Conservation (phyloP, 2,113 vertebrate genomes). For the Otocyon megalotis region DNA sequence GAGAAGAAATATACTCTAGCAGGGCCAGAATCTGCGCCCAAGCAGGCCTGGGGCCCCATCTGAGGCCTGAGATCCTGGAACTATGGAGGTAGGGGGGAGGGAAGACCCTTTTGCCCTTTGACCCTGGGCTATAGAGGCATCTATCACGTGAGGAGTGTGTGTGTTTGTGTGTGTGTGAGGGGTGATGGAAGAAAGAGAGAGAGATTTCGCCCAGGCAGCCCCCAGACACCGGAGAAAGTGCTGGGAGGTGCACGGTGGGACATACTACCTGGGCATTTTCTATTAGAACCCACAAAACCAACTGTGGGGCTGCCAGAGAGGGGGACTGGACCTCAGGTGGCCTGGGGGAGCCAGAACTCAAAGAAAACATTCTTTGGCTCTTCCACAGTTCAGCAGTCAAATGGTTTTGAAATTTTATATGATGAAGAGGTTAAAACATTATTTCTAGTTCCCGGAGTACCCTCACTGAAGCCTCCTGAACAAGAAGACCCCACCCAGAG, state of each 20-base stretch:
- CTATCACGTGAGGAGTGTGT: background rate
- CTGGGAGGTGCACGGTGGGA: background rate
- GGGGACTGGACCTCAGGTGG: rapidly evolving
- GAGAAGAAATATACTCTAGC: conserved; percentile 65
- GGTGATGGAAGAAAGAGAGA: background rate
- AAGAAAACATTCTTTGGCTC: conserved; percentile 20
- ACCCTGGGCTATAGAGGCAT: conserved; percentile 57
- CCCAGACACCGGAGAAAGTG: background rate
- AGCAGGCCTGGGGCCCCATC: conserved; percentile 32
- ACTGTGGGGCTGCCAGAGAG: background rate
- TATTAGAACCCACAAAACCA: background rate
- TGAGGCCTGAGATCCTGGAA: background rate
- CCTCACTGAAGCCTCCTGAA: background rate
- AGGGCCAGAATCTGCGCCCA: conserved; percentile 47
- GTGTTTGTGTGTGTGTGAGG: background rate
- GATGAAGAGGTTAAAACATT: conserved; percentile 23
- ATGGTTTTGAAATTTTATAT: conserved; percentile 56
- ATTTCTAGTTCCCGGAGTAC: conserved; percentile 1
- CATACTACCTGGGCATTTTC: background rate
- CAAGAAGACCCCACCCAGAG: background rate
- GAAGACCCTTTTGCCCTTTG: conserved; percentile 64
- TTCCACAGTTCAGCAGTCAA: conserved; percentile 38
- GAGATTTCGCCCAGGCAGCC: background rate
- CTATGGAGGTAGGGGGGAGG: background rate
- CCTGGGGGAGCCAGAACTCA: background rate